These are phyloP conservation scores for Drosophila limbata DNA, from an alignment of 2,888 invertebrate species.

Conservation along the genomic window DNA sequence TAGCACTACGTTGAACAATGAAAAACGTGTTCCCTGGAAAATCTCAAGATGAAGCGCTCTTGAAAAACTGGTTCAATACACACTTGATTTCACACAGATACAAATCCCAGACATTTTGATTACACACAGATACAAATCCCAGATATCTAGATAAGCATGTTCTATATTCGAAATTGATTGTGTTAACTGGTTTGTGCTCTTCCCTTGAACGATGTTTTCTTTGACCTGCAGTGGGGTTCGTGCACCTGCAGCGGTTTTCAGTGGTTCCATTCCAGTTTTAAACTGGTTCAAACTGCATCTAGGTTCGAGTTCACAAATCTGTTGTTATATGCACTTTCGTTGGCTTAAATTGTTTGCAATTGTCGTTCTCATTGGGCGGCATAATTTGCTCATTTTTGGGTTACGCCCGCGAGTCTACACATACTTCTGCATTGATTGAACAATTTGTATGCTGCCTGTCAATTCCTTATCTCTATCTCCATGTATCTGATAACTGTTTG, in stretches of 20 bases:
- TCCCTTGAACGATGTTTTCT: not conserved
- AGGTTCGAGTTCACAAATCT: constrained; percentile 41
- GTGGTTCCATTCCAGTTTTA: constrained; percentile 37
- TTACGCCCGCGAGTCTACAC: constrained; percentile 54
- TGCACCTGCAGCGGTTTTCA: constrained; percentile 21
- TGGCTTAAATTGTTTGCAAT: constrained; percentile 53
- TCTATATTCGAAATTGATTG: constrained; percentile 6
- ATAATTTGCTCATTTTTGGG: constrained; percentile 62
- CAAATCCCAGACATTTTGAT: not conserved
- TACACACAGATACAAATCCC: not conserved
- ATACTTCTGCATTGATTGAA: constrained; percentile 76
- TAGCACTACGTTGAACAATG: constrained; percentile 1
- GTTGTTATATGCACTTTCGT: constrained; percentile 62
- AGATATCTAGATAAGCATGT: constrained; percentile 1
- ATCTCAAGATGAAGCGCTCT: not conserved
- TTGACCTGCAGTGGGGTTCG: constrained; percentile 21
- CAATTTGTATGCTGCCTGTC: constrained; percentile 60
- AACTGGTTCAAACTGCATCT: constrained; percentile 52
- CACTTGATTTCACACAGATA: not conserved
- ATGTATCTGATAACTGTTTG: constrained; percentile 52
- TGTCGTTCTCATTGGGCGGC: constrained; percentile 49
- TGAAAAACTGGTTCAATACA: constrained; percentile 23
- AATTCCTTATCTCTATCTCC: constrained; percentile 52
- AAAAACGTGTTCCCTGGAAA: constrained; percentile 44
- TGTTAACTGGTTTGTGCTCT: constrained; percentile 38